Base-by-base conservation (phyloP, 2,888 invertebrate species). In the Agriopis leucophaearia region DNA sequence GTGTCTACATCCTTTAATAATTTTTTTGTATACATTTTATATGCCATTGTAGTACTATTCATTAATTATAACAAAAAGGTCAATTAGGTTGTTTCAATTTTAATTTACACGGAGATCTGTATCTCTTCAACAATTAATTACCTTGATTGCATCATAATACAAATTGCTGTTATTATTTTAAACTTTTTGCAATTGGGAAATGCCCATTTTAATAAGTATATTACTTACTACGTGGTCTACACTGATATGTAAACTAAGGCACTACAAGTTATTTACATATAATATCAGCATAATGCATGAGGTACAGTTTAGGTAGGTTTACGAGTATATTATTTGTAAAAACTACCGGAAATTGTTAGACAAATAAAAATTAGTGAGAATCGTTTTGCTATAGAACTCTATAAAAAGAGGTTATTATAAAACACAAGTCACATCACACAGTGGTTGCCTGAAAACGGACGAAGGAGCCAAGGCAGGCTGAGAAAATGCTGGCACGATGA, bases 81-180 rank as follows among this genome's bases (percentile, higher is more conserved):
- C 82, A 82, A 78, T 79, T 78, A 74, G 73, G 74, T 73, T 78
- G 78, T 83, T 82, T 79, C 80, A 72, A 82, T 84, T 81, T 78
- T 74, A 67, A 70, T 81, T 77, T 74, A 80, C 78, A 78, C 72
- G 73, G 67, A 84, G 88, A 88, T 89, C 85, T 40, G 44, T 69
- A 89, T 89, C 88, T 85, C 71, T 79, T 72, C 81, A 79, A 81
- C 80, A 80, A 84, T 84, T 85, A 86, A 84, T 81, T 74, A 75
- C 72, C 73, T 76, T 71, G 74, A 75, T 81, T 75, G 79, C 79
- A 77, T 78, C 78, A 79, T 77, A 75, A 67, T 78, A 70, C 27
- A 27, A 27, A 27, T 59, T 45, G 45, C 47, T 35, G 42, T 51
- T 45, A 42, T 64, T 64, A 56, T 60, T 64, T 51, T 13, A n/a